These are phyloP conservation scores for Theretra japonica DNA, from an alignment of 2,888 invertebrate species.

Conservation along the genomic window DNA sequence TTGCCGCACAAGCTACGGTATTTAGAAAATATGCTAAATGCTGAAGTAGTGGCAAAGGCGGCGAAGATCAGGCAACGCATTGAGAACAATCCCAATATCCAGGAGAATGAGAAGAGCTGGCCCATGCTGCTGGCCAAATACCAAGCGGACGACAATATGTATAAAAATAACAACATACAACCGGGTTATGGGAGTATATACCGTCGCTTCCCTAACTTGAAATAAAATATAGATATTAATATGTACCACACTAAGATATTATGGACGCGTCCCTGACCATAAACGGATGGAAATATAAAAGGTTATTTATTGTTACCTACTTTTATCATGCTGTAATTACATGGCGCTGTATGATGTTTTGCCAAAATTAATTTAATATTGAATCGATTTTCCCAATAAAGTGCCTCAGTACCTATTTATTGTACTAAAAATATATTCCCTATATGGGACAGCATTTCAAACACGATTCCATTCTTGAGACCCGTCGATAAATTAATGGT, in stretches of 20 bases:
- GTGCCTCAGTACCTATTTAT: too few species aligned
- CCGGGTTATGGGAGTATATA: slow-evolving; percentile 51
- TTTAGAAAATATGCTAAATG: slow-evolving; percentile 77
- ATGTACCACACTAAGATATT: background rate
- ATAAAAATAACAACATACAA: slow-evolving; percentile 39
- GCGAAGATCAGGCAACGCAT: slow-evolving; percentile 70
- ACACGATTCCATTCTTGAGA: too few species aligned
- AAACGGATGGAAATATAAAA: background rate
- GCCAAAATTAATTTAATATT: too few species aligned
- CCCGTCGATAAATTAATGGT: too few species aligned
- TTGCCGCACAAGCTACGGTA: slow-evolving; percentile 76
- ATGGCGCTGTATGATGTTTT: too few species aligned
- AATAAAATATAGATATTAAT: slow-evolving; percentile 29
- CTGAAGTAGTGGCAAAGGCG: slow-evolving; percentile 75
- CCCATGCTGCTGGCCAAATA: slow-evolving; percentile 69
- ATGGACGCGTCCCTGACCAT: background rate
- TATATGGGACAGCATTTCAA: too few species aligned
- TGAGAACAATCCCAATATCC: slow-evolving; percentile 68
- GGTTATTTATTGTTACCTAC: too few species aligned
- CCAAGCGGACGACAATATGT: slow-evolving; percentile 58
- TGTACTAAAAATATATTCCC: too few species aligned
- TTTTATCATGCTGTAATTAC: too few species aligned
- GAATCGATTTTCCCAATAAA: too few species aligned
- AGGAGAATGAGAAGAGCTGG: slow-evolving; percentile 72
- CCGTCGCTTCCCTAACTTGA: slow-evolving; percentile 54